Conservation (phyloP, 2,113 vertebrate species). For the Ursus arctos region DNA sequence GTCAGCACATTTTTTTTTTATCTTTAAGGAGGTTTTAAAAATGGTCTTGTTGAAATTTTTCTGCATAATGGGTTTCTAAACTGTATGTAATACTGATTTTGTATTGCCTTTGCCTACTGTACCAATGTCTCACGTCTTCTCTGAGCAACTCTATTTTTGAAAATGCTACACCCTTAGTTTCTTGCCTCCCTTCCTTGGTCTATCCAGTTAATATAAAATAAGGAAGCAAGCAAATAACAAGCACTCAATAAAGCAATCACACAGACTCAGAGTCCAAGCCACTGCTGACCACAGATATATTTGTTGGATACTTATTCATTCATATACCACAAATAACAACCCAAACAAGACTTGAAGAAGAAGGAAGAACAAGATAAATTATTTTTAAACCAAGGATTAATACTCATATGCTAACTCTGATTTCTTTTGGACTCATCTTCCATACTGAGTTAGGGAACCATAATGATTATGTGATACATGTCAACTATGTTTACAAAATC, state of each 20-base stretch:
- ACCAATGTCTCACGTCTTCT: background rate
- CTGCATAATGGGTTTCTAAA: background rate
- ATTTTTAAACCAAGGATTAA: slow-evolving; percentile 8
- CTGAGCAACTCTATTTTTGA: background rate
- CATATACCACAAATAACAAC: background rate
- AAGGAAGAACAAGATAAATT: background rate
- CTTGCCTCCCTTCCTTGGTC: background rate
- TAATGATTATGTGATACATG: background rate
- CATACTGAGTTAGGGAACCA: background rate
- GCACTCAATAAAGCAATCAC: background rate
- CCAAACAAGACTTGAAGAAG: background rate
- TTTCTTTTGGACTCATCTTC: slow-evolving; percentile 53
- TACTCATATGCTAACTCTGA: background rate
- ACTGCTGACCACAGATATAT: background rate
- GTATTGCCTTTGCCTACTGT: background rate
- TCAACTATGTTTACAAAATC: background rate
- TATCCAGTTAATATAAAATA: background rate
- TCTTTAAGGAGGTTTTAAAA: background rate
- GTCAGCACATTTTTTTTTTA: slow-evolving; percentile 28
- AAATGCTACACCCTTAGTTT: background rate
- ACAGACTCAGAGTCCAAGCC: background rate
- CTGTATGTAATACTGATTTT: background rate
- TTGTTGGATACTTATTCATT: background rate
- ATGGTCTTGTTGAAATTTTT: background rate
- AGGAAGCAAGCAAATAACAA: background rate